These are phyloP conservation scores for Notechis scutatus DNA, from an alignment of 2,113 vertebrate species.

Conservation along the genomic window DNA sequence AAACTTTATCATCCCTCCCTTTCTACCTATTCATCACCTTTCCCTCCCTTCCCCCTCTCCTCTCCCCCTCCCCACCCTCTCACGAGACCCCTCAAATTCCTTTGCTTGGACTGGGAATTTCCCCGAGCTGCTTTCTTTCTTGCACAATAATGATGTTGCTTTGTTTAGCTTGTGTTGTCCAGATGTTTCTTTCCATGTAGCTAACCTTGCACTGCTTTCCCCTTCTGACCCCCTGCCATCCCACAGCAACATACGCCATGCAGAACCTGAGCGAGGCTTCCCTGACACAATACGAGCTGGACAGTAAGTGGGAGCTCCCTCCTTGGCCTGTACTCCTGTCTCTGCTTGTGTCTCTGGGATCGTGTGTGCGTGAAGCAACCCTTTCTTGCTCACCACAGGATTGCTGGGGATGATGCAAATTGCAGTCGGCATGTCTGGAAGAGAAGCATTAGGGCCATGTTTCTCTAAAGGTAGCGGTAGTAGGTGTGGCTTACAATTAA, in stretches of 20 bases:
- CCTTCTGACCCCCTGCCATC: constrained; percentile 13
- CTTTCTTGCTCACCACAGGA: background rate
- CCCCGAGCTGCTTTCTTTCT: background rate
- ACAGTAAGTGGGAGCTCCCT: constrained; percentile 80
- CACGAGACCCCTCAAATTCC: rapidly evolving
- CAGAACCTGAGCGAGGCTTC: constrained; percentile 86
- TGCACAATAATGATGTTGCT: background rate
- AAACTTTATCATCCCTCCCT: background rate
- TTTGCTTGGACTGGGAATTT: background rate
- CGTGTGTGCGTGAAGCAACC: rapidly evolving
- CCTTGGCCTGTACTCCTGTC: background rate
- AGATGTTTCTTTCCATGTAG: background rate
- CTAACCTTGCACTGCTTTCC: constrained; percentile 23
- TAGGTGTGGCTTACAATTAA: background rate
- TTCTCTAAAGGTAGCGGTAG: background rate
- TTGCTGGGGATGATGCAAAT: background rate
- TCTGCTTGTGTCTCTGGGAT: background rate
- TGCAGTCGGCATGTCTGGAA: background rate
- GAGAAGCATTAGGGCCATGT: background rate
- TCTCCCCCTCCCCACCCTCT: background rate
- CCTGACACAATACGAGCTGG: constrained; percentile 86
- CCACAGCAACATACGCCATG: constrained; percentile 80
- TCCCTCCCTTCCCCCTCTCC: background rate
- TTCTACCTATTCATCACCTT: background rate
- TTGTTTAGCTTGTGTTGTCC: background rate